Evolutionary conservation across 2,888 invertebrate species (phyloP), one percentile per base, ranked within the genome.

Genomic region (Rotaria magnacalcarata): DNA sequence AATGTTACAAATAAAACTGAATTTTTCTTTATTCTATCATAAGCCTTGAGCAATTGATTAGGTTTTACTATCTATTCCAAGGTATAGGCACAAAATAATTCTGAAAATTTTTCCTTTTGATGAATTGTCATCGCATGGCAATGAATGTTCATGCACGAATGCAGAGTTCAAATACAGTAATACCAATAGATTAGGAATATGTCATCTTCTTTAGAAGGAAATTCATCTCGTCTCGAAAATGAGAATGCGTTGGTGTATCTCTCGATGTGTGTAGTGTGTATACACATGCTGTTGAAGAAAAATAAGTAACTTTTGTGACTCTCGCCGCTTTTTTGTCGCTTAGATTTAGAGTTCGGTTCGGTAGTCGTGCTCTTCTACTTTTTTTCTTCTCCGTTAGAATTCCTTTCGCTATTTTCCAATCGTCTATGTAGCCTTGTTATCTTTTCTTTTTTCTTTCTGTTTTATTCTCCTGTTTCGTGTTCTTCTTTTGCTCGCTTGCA

Each of bases 351-450:
- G 67, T 67, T 67, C 19, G 67, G 67, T 19, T 67, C 34, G 27
- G 34, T 34, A 67, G 19, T 34, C 34, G 34, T 19, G 34, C 16
- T 67, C 34, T 34, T 34, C 34, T 21, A 54, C 21, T 54, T 54
- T 21, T 54, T 34, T 67, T 67, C 34, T 67, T 67, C 34, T 67
- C 27, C 34, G 27, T 19, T 5, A 16, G 67, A 67, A 67, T 67
- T 67, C 16, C 67, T 67, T 67, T 67, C 67, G 34, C 67, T 27
- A 67, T 67, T 67, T 34, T 19, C 16, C 34, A 0, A 34, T 67
- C 67, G 67, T 67, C 67, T 34, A 67, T 67, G 27, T 67, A 67
- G 67, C 67, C 67, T 67, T 34, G 67, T 67, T 67, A 34, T 67
- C 67, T 67, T 27, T 67, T 67, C 24, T 16, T 67, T 67, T 67